phyloP scores from a whole-genome alignment of 64 coral and sea anemone species.

The Dendrophyllia cribrosa region DNA sequence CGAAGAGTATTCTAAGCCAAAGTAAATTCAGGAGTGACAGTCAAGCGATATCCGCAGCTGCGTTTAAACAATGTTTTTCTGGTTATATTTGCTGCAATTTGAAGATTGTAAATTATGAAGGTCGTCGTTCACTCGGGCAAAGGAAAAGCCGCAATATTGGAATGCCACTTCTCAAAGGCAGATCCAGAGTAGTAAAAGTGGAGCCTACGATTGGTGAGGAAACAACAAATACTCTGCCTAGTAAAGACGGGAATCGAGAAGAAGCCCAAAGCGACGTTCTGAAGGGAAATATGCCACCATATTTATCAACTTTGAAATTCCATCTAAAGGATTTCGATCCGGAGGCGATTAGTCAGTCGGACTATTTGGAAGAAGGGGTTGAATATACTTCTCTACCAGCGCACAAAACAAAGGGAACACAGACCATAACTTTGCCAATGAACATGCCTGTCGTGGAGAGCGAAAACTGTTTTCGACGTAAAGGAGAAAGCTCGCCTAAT shows the following conservation, averaged over 20 bases:
- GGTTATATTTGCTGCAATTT: conserved; percentile 49
- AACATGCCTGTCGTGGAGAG: conserved; percentile 58
- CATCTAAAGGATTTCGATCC: conserved; percentile 20
- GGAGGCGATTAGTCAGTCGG: background rate
- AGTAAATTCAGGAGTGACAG: conserved; percentile 18
- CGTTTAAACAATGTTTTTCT: conserved; percentile 39
- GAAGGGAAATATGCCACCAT: conserved; percentile 25
- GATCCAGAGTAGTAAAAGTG: conserved; percentile 16
- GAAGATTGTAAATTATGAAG: conserved; percentile 33
- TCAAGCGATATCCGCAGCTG: background rate
- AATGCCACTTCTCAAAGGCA: conserved; percentile 38
- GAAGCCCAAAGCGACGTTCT: background rate
- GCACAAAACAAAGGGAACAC: conserved; percentile 38
- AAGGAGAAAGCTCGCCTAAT: conserved; percentile 31
- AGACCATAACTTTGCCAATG: conserved; percentile 61
- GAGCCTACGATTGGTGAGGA: background rate
- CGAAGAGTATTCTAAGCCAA: background rate
- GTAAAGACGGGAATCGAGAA: background rate
- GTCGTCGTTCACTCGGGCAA: background rate
- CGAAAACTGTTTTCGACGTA: conserved; percentile 32
- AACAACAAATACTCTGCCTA: background rate
- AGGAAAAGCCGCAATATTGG: background rate
- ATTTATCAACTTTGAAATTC: conserved; percentile 59
- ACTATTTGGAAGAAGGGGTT: conserved; percentile 43
- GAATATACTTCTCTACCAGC: conserved; percentile 57